Percentiles rank a stretch among this genome's conserved stretches.
These are phyloP conservation scores for Leptatherina wallacei DNA, from an alignment of 2,797 vertebrate species.

Conservation along the genomic window DNA sequence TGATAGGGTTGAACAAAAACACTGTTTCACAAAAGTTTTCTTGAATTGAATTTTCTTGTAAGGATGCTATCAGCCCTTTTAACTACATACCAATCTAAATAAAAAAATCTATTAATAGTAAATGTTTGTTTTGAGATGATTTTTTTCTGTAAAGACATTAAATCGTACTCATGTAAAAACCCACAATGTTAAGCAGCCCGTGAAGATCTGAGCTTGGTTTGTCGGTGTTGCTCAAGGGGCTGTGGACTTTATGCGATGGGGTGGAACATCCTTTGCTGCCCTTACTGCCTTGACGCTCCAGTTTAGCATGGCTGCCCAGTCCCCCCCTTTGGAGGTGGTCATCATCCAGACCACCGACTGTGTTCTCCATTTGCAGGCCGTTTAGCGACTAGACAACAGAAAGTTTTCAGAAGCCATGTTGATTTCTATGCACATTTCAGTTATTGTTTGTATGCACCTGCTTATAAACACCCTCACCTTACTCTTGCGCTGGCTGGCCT, in stretches of 20 bases:
- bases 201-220: constrained; percentile 82
- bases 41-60: neutral
- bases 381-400: constrained; percentile 86
- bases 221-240: constrained; percentile 76
- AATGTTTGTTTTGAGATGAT: no score
- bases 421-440: neutral
- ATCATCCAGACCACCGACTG: constrained; percentile 77
- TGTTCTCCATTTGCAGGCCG: constrained; percentile 93
- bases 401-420: rapidly evolving
- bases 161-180: constrained; percentile 27
- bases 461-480: constrained; percentile 74
- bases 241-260: constrained; percentile 78
- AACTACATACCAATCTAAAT: no score
- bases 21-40: no score
- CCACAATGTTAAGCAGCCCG: constrained; percentile 78
- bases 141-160: neutral
- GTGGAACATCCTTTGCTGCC: constrained; percentile 80
- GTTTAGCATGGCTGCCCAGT: constrained; percentile 85
- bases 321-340: constrained; percentile 81
- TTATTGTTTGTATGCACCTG: rapidly evolving
- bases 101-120: no score
- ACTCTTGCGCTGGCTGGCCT: constrained; percentile 91
- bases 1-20: constrained; percentile 36
- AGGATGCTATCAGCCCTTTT: no score
- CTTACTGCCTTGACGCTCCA: constrained; percentile 88